Evolutionary conservation across 1,140 invertebrate genomes (phyloP).

Genomic region (Lamellibrachia luymesi): DNA sequence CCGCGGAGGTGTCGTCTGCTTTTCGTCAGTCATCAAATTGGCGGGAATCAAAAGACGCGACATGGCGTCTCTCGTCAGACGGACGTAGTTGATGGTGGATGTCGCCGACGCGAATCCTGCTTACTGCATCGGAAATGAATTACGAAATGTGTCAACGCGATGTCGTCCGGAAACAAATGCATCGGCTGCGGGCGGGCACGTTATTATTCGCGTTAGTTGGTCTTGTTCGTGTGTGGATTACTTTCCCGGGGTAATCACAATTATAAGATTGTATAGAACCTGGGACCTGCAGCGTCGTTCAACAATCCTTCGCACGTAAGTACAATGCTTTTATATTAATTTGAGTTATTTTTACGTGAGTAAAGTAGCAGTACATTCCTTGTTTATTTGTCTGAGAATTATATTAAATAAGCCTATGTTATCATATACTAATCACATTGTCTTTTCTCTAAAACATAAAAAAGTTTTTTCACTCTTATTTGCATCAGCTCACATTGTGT

Average conservation of each 20-base stretch:
- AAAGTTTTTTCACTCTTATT: no score
- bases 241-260: background rate
- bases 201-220: background rate
- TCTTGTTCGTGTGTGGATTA: background rate
- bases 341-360: no score
- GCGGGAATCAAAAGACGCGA: background rate
- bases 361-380: no score
- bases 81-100: background rate
- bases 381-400: no score
- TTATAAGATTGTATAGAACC: background rate
- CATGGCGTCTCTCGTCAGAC: background rate
- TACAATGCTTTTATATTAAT: no score
- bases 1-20: background rate
- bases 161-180: background rate
- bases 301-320: background rate
- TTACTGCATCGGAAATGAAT: background rate
- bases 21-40: background rate
- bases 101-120: background rate
- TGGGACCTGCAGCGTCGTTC: background rate
- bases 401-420: no score
- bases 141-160: background rate
- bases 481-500: no score
- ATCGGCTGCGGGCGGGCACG: background rate
- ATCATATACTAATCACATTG: no score
- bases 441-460: no score